phyloP scores from a whole-genome alignment of 2,797 vertebrate genomes.

The Parauchenoglanis punctatus region DNA sequence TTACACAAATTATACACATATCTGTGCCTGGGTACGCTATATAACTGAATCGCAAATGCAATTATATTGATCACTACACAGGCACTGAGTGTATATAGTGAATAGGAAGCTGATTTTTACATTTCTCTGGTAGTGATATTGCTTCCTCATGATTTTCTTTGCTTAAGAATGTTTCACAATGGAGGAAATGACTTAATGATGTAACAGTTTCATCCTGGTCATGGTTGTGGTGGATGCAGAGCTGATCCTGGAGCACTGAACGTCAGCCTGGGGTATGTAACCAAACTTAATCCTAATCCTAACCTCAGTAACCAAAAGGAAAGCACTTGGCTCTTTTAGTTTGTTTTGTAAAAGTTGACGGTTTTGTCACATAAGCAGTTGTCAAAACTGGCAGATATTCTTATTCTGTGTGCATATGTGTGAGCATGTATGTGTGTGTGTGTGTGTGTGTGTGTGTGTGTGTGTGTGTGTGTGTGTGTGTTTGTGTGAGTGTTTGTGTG shows the following conservation, averaged over 20 bases:
- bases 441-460: not conserved
- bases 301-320: not conserved
- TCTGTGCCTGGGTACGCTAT: not conserved
- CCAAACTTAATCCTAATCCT: not conserved
- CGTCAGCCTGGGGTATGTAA: not conserved
- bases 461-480: slow-evolving; percentile 56
- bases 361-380: not conserved
- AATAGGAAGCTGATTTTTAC: slow-evolving; percentile 3
- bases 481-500: not conserved
- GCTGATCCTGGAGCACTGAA: not conserved
- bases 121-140: not conserved
- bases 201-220: not conserved
- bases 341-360: not conserved
- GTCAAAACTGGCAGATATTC: not conserved
- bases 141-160: not conserved
- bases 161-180: not conserved
- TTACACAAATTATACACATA: not conserved
- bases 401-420: not conserved
- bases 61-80: not conserved
- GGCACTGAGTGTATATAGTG: not conserved
- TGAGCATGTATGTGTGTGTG: not conserved
- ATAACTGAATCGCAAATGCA: not conserved
- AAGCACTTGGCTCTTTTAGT: not conserved
- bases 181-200: not conserved
- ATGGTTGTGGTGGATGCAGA: not conserved